phyloP scores from a whole-genome alignment of 2,797 vertebrate species.

The Melanotaenia nigrans region DNA sequence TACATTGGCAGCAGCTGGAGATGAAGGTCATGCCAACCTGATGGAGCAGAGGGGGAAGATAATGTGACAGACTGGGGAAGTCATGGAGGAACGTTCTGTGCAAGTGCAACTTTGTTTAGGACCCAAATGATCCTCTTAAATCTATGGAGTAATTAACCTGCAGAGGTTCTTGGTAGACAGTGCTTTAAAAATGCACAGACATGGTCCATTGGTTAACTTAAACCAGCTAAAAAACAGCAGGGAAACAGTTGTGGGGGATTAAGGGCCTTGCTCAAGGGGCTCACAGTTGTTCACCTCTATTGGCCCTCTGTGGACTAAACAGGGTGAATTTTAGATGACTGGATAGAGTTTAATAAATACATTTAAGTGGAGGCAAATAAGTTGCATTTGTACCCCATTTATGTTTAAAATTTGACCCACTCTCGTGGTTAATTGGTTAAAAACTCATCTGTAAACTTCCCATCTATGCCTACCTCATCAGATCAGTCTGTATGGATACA shows the following conservation, averaged over 20 bases:
- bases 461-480: too few relatives aligned
- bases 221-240: too few relatives aligned
- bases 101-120: constrained; percentile 21
- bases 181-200: background rate
- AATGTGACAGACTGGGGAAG: constrained; percentile 52
- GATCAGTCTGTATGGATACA: too few relatives aligned
- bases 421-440: too few relatives aligned
- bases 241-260: too few relatives aligned
- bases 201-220: background rate
- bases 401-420: too few relatives aligned
- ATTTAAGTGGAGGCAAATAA: background rate
- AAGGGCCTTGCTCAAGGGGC: too few relatives aligned
- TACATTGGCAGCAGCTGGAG: constrained; percentile 80
- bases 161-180: background rate
- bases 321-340: background rate
- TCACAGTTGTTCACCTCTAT: too few relatives aligned
- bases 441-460: too few relatives aligned
- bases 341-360: background rate
- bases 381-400: too few relatives aligned
- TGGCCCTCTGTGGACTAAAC: too few relatives aligned
- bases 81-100: constrained; percentile 26
- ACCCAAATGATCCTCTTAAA: constrained; percentile 27
- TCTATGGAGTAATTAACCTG: constrained; percentile 26
- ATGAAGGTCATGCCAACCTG: constrained; percentile 81
- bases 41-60: constrained; percentile 47